phyloP scores from a whole-genome alignment of 2,113 vertebrate genomes.

The Mola mola region DNA sequence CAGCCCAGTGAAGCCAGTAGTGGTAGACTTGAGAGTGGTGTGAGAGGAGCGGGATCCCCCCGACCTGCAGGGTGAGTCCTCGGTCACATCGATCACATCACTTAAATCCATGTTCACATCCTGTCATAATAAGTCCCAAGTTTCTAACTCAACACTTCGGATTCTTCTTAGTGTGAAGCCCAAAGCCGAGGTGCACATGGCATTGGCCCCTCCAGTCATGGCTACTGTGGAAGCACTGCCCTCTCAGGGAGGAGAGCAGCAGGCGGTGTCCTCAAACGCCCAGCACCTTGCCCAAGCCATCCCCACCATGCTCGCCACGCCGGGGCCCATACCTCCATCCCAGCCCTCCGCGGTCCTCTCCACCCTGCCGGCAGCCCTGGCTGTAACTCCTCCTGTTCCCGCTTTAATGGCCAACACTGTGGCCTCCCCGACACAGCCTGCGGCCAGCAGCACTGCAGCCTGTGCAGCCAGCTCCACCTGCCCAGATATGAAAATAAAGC shows the following conservation, averaged over 20 bases:
- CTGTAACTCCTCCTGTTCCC: constrained; percentile 81
- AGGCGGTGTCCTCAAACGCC: constrained; percentile 81
- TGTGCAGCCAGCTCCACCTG: constrained; percentile 85
- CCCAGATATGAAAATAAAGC: constrained; percentile 92
- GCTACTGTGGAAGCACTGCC: constrained; percentile 90
- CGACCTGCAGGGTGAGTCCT: constrained; percentile 90
- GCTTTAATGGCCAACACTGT: constrained; percentile 86
- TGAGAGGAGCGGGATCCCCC: constrained; percentile 91
- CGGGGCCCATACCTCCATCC: constrained; percentile 87
- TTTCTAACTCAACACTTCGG: not conserved
- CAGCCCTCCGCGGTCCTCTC: constrained; percentile 88
- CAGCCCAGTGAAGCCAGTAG: constrained; percentile 86
- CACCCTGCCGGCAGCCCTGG: constrained; percentile 85
- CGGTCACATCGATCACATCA: not conserved
- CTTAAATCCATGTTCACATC: not conserved
- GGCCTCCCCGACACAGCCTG: constrained; percentile 87
- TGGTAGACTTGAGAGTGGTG: constrained; percentile 85
- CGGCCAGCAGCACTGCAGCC: constrained; percentile 85
- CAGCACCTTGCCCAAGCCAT: constrained; percentile 92
- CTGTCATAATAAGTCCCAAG: not conserved
- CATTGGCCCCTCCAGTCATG: constrained; percentile 90
- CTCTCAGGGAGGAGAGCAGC: constrained; percentile 87
- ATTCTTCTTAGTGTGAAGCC: constrained; percentile 86
- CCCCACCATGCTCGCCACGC: constrained; percentile 86
- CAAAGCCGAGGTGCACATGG: constrained; percentile 92